These are phyloP conservation scores for Odontophorus gujanensis DNA, from an alignment of 2,113 vertebrate species.

Conservation along the genomic window DNA sequence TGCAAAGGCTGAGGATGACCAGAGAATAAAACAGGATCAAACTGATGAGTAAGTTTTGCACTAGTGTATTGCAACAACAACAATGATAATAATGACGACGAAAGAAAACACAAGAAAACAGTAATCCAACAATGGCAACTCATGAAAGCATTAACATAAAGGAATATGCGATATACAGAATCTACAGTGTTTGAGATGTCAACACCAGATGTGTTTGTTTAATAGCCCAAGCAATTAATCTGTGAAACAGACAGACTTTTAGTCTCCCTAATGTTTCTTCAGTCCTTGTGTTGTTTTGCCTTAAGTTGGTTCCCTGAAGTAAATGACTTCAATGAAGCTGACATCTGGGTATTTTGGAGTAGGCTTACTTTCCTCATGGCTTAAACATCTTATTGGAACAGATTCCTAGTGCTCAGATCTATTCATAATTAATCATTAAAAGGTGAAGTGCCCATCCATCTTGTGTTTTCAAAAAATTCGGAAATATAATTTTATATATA, in stretches of 20 bases:
- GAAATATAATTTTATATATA: not conserved
- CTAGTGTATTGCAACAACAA: not conserved
- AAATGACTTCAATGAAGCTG: not conserved
- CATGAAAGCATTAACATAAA: not conserved
- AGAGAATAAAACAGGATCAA: constrained; percentile 5
- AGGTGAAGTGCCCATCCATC: not conserved
- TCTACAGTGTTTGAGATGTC: constrained; percentile 29
- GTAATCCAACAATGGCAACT: not conserved
- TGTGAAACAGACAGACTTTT: constrained; percentile 23
- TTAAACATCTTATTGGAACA: not conserved
- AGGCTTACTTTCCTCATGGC: not conserved
- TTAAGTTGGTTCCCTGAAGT: not conserved
- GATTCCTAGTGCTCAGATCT: not conserved
- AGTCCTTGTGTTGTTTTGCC: not conserved
- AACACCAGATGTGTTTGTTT: constrained; percentile 61
- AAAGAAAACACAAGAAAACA: not conserved
- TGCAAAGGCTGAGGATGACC: not conserved
- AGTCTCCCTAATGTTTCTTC: constrained; percentile 4
- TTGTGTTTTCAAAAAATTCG: not conserved
- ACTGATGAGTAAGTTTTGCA: not conserved
- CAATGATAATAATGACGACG: not conserved
- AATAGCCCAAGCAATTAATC: constrained; percentile 59
- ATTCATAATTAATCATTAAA: constrained; percentile 35
- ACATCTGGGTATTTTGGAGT: constrained; percentile 22
- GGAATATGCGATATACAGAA: not conserved